Evolutionary conservation across 2,113 vertebrate genomes (phyloP).

Genomic region (Morone chrysops): DNA sequence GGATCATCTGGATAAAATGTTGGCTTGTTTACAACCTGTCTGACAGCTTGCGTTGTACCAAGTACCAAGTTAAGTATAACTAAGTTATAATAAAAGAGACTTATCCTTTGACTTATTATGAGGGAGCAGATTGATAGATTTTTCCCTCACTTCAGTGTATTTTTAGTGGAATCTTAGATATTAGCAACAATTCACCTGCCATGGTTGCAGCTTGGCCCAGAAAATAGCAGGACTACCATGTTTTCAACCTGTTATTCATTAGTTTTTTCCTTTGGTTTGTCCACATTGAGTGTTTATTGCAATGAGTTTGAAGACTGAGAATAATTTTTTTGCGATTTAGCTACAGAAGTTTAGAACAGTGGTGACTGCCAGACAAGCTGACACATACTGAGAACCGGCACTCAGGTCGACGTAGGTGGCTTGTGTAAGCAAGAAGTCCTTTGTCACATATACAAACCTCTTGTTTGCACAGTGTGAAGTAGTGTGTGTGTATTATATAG

Average conservation of each 20-base stretch:
- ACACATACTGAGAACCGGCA: background rate
- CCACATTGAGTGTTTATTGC: background rate
- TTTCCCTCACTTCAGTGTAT: no score
- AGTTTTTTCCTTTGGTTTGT: no score
- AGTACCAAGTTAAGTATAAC: no score
- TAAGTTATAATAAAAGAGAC: no score
- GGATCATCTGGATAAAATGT: no score
- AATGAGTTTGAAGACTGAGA: background rate
- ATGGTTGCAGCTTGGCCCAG: background rate
- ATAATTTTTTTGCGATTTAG: background rate
- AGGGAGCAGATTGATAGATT: no score
- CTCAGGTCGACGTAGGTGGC: background rate
- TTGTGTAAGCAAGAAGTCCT: background rate
- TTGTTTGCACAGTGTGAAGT: background rate
- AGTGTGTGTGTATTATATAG: background rate
- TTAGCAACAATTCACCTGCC: background rate
- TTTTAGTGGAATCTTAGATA: no score
- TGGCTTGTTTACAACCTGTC: no score
- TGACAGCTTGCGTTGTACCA: no score
- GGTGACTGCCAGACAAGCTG: background rate
- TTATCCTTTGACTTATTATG: no score
- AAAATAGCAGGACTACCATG: background rate
- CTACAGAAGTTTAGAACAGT: background rate
- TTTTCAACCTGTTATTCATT: background rate
- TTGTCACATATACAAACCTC: background rate